Conservation (phyloP, 2,888 invertebrate genomes). For the Laspeyria flexula region DNA sequence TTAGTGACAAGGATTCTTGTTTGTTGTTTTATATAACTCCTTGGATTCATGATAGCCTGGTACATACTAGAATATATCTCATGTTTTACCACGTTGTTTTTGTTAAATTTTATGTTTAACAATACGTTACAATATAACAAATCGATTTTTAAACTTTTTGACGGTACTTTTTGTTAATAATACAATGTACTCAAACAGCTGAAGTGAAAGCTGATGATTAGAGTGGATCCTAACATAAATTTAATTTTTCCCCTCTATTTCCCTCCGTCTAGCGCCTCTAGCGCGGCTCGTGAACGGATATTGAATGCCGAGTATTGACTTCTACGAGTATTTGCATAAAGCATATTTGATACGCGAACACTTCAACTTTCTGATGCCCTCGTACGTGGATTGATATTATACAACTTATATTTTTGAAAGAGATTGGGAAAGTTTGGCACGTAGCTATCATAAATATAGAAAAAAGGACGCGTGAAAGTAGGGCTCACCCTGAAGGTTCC, state of each 20-base stretch:
- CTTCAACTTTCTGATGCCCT: constrained; percentile 43
- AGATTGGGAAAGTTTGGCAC: background rate
- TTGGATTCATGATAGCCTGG: no score
- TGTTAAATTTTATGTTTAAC: no score
- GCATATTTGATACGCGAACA: background rate
- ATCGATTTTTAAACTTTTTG: no score
- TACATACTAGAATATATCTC: no score
- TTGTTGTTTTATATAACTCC: no score
- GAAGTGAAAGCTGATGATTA: constrained; percentile 1
- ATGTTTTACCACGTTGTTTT: background rate
- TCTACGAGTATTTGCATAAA: background rate
- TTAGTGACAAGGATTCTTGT: no score
- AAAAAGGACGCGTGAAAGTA: background rate
- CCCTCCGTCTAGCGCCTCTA: no score
- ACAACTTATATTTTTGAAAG: background rate
- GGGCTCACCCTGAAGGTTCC: no score
- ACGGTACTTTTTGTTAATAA: no score
- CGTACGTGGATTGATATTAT: constrained; percentile 30
- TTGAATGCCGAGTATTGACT: constrained; percentile 43
- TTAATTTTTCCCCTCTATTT: constrained; percentile 29
- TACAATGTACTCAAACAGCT: no score
- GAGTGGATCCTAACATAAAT: constrained; percentile 5
- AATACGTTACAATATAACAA: no score
- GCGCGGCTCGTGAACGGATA: constrained; percentile 50
- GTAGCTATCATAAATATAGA: background rate